Evolutionary conservation across 2,113 vertebrate genomes (phyloP).

Genomic region (Lampris incognitus): DNA sequence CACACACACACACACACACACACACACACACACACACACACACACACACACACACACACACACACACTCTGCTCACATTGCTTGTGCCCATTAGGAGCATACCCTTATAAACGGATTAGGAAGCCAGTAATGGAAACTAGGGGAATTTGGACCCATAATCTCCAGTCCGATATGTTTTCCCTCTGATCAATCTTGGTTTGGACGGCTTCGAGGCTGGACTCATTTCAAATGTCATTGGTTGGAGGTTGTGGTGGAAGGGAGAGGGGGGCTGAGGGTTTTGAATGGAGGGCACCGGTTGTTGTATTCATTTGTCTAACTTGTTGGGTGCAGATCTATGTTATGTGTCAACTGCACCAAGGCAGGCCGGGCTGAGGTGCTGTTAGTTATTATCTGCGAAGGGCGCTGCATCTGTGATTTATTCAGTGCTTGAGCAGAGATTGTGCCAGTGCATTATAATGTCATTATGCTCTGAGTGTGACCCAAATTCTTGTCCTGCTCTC

Average conservation of each 20-base stretch:
- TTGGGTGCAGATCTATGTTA: slow-evolving; percentile 42
- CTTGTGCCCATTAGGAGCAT: slow-evolving; percentile 57
- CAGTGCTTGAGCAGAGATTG: slow-evolving; percentile 44
- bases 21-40: background rate
- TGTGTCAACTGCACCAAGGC: slow-evolving; percentile 8
- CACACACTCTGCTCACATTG: slow-evolving; percentile 23
- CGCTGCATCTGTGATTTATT: slow-evolving; percentile 71
- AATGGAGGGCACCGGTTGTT: slow-evolving; percentile 38
- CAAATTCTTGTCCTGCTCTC: slow-evolving; percentile 51
- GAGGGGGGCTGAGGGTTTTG: background rate
- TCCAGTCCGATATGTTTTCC: slow-evolving; percentile 55
- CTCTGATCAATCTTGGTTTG: slow-evolving; percentile 72
- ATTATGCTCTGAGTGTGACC: slow-evolving; percentile 69
- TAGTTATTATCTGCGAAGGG: slow-evolving; percentile 66
- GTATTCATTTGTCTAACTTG: slow-evolving; percentile 63
- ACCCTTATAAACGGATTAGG: slow-evolving; percentile 69
- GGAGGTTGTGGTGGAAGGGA: slow-evolving; percentile 23
- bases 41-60: background rate
- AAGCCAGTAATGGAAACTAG: slow-evolving; percentile 55
- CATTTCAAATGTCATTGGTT: slow-evolving; percentile 56
- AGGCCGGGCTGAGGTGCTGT: slow-evolving; percentile 51
- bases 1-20: background rate
- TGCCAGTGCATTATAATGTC: slow-evolving; percentile 57
- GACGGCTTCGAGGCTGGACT: slow-evolving; percentile 50
- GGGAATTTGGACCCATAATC: slow-evolving; percentile 45